Evolutionary conservation across 2,113 vertebrate genomes (phyloP).

Genomic region (Cyanoramphus novaezelandiae): DNA sequence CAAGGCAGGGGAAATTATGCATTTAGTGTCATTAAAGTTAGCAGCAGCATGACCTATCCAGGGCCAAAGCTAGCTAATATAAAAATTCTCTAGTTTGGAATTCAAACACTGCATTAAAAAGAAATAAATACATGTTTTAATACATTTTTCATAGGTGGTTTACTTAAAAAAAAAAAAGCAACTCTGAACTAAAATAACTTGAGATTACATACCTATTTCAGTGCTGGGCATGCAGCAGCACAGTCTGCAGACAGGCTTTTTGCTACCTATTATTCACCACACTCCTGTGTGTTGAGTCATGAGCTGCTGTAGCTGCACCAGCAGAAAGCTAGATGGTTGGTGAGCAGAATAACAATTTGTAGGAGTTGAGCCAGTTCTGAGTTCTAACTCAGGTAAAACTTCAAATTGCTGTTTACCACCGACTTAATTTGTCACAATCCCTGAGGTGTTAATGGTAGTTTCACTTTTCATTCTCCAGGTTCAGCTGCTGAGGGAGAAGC

Average conservation of each 20-base stretch:
- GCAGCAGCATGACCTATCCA: not conserved
- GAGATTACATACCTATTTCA: not conserved
- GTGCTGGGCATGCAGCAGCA: not conserved
- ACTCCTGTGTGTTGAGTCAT: not conserved
- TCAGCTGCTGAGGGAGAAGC: not conserved
- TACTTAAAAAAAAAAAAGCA: not conserved
- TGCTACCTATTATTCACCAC: not conserved
- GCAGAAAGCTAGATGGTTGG: not conserved
- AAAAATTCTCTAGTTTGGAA: not conserved
- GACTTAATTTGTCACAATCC: not conserved
- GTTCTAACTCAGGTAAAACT: not conserved
- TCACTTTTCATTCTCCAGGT: conserved; percentile 12
- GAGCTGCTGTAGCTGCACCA: not conserved
- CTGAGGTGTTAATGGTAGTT: not conserved
- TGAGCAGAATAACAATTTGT: not conserved
- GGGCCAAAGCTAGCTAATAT: not conserved
- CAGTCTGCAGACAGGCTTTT: not conserved
- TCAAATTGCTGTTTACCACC: not conserved
- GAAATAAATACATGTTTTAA: not conserved
- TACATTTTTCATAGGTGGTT: not conserved
- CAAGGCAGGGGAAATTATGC: not conserved
- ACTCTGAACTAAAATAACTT: not conserved
- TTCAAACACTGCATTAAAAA: not conserved
- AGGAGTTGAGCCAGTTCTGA: not conserved
- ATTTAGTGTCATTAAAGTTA: not conserved